phyloP scores from a whole-genome alignment of 1,140 invertebrate genomes.

The Megalopta genalis region DNA sequence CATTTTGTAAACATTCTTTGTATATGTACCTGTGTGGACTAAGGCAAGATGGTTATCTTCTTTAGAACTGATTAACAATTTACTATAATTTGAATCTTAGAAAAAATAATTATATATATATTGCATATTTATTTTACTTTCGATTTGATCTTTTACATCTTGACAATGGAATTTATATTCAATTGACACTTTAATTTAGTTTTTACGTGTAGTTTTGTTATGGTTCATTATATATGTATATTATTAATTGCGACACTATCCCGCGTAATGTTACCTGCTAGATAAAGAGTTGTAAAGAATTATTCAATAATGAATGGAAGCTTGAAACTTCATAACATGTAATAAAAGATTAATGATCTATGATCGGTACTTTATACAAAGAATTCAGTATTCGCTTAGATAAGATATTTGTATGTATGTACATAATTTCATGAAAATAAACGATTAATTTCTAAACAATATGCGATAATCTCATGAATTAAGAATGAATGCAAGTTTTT shows the following conservation, averaged over 20 bases:
- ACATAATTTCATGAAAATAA: slow-evolving; percentile 39
- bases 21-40: neutral
- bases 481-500: neutral
- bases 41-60: neutral
- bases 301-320: neutral
- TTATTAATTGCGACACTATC: neutral
- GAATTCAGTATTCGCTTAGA: slow-evolving; percentile 36
- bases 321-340: neutral
- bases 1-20: neutral
- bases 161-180: slow-evolving; percentile 15
- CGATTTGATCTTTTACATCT: slow-evolving; percentile 12
- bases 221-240: neutral
- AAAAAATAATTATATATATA: neutral
- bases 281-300: too few relatives aligned
- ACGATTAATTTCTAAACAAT: slow-evolving; percentile 16
- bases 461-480: neutral
- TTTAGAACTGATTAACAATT: neutral
- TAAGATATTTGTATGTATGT: slow-evolving; percentile 43
- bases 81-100: slow-evolving; percentile 2
- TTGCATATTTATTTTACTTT: slow-evolving; percentile 17
- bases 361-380: slow-evolving; percentile 10
- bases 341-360: neutral
- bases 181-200: neutral
- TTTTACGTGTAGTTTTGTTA: neutral
- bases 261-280: neutral